Conservation (phyloP, 2,113 vertebrate genomes). For the Platichthys flesus region DNA sequence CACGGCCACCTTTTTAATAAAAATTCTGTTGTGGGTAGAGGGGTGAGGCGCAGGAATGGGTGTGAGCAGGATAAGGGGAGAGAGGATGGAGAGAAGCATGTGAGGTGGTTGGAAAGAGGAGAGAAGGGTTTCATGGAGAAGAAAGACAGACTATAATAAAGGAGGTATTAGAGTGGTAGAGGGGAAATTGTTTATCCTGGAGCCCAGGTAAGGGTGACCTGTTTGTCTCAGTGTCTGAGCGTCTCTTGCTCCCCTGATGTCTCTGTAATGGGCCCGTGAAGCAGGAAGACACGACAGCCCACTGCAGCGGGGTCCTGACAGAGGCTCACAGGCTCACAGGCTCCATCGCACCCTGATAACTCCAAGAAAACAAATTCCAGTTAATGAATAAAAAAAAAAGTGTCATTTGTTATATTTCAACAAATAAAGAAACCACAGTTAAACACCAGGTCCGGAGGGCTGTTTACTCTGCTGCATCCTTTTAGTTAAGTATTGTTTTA, state of each 20-base stretch:
- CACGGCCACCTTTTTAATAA: slow-evolving; percentile 49
- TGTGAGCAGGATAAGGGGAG: slow-evolving; percentile 9
- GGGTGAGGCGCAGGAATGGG: slow-evolving; percentile 9
- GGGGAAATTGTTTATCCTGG: slow-evolving; percentile 66
- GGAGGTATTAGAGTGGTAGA: slow-evolving; percentile 40
- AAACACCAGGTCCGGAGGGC: slow-evolving; percentile 5
- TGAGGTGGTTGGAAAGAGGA: slow-evolving; percentile 40
- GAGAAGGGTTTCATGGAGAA: slow-evolving; percentile 24
- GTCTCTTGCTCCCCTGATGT: slow-evolving; percentile 70
- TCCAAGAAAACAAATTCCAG: no score
- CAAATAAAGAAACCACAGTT: neutral
- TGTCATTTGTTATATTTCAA: slow-evolving; percentile 45
- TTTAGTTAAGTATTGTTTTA: neutral
- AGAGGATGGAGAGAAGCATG: slow-evolving; percentile 33
- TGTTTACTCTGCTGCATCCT: slow-evolving; percentile 6
- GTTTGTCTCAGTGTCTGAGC: slow-evolving; percentile 72
- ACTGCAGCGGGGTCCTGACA: slow-evolving; percentile 36
- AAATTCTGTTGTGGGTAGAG: slow-evolving; percentile 38
- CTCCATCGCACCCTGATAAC: slow-evolving; percentile 14
- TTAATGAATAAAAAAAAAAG: slow-evolving; percentile 40
- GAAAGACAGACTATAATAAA: slow-evolving; percentile 34
- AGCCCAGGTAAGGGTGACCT: slow-evolving; percentile 76
- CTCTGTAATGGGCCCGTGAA: slow-evolving; percentile 71
- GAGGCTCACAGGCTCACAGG: slow-evolving; percentile 32
- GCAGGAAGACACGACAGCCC: slow-evolving; percentile 59